These are phyloP conservation scores for Abrostola triplasia DNA, from an alignment of 2,888 invertebrate species.

Conservation along the genomic window DNA sequence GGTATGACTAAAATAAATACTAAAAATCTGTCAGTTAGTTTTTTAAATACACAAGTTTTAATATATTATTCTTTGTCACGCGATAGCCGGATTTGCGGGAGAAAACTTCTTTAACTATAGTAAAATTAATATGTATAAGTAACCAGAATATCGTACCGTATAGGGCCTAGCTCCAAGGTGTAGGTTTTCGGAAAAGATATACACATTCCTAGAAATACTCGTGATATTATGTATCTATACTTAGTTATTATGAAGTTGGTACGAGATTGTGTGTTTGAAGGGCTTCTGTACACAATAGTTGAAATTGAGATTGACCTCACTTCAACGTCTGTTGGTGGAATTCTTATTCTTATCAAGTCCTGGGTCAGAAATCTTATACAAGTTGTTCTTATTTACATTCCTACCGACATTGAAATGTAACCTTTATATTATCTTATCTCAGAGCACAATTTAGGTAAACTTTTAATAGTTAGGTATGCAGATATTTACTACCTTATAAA, in stretches of 20 bases:
- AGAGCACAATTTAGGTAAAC: not conserved
- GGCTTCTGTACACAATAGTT: conserved; percentile 3
- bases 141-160: no score
- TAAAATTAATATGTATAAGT: no score
- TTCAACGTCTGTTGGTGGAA: not conserved
- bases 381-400: not conserved
- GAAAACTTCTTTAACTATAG: no score
- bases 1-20: no score
- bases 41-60: no score
- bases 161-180: no score
- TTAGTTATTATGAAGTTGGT: not conserved
- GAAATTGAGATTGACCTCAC: not conserved
- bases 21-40: no score
- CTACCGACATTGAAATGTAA: not conserved
- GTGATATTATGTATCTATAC: not conserved
- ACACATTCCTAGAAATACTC: no score
- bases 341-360: not conserved
- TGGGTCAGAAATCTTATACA: not conserved
- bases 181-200: no score
- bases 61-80: no score
- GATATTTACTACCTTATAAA: no score
- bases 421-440: not conserved
- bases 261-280: not conserved
- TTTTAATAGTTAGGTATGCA: not conserved
- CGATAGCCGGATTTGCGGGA: no score